A percentile compares a stretch with the other conserved stretches of the same genome.
phyloP scores from a whole-genome alignment of 2,888 invertebrate genomes.

The Cactoblastis cactorum region DNA sequence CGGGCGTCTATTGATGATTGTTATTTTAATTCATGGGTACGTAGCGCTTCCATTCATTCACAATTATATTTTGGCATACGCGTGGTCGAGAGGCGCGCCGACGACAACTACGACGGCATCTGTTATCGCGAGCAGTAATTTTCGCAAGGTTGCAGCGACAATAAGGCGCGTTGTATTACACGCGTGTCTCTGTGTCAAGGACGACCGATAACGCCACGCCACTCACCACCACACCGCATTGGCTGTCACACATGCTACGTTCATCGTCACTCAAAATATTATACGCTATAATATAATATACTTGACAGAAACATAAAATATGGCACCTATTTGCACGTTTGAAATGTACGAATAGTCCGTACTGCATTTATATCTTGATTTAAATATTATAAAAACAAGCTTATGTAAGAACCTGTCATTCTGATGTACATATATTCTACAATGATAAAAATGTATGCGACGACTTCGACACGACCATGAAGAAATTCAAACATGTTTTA shows the following conservation, averaged over 20 bases:
- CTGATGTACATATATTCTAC: too few relatives aligned
- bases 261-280: constrained; percentile 22
- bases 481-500: too few relatives aligned
- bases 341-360: too few relatives aligned
- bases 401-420: too few relatives aligned
- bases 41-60: constrained; percentile 40
- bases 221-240: constrained; percentile 33
- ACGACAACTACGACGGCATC: constrained; percentile 42
- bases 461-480: too few relatives aligned
- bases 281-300: background rate
- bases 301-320: too few relatives aligned
- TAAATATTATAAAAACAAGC: too few relatives aligned
- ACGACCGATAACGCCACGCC: constrained; percentile 68
- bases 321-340: too few relatives aligned
- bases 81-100: constrained; percentile 31
- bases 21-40: constrained; percentile 33
- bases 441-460: too few relatives aligned
- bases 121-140: constrained; percentile 64
- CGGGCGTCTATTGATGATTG: constrained; percentile 16
- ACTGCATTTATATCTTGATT: too few relatives aligned
- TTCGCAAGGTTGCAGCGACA: constrained; percentile 75
- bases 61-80: constrained; percentile 38
- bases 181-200: constrained; percentile 77
- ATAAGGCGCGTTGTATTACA: constrained; percentile 70
- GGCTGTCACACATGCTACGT: constrained; percentile 40